Percentiles rank a stretch among this genome's conserved stretches.
These are phyloP conservation scores for Geotria australis DNA, from an alignment of 2,797 vertebrate genomes.

Conservation along the genomic window DNA sequence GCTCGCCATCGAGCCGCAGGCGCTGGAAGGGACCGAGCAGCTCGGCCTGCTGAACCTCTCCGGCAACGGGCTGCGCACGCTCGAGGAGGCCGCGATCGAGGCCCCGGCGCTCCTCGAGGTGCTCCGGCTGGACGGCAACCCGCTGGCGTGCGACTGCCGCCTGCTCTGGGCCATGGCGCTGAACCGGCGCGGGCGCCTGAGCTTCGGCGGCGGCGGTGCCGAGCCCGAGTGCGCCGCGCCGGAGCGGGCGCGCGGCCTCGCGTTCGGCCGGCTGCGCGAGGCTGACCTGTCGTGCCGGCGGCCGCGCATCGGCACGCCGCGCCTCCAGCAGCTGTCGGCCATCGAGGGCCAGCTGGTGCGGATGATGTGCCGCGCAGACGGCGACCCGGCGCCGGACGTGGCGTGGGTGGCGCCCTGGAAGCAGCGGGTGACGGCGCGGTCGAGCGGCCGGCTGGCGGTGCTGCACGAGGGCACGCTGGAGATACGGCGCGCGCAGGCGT, in stretches of 20 bases:
- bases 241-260: conserved; percentile 42
- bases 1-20: conserved; percentile 49
- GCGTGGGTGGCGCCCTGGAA: conserved; percentile 82
- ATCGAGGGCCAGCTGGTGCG: conserved; percentile 48
- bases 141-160: conserved; percentile 74
- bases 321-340: conserved; percentile 46
- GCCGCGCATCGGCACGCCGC: conserved; percentile 66
- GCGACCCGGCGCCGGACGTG: conserved; percentile 50
- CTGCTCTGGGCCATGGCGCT: conserved; percentile 51
- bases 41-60: conserved; percentile 80
- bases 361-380: conserved; percentile 58
- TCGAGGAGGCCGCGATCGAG: conserved; percentile 72
- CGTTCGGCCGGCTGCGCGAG: conserved; percentile 50
- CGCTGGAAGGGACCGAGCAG: conserved; percentile 52
- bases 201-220: conserved; percentile 41
- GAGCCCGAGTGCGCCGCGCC: conserved; percentile 47
- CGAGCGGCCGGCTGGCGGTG: conserved; percentile 34
- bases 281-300: conserved; percentile 85
- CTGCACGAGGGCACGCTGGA: conserved; percentile 54
- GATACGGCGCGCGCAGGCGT: conserved; percentile 45
- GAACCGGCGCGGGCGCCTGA: conserved; percentile 66
- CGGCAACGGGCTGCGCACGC: conserved; percentile 38
- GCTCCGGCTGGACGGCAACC: conserved; percentile 56
- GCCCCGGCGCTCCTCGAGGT: conserved; percentile 70
- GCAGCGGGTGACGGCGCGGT: conserved; percentile 40